Evolutionary conservation across 2,113 vertebrate genomes (phyloP).

Genomic region (Spheniscus mendiculus): DNA sequence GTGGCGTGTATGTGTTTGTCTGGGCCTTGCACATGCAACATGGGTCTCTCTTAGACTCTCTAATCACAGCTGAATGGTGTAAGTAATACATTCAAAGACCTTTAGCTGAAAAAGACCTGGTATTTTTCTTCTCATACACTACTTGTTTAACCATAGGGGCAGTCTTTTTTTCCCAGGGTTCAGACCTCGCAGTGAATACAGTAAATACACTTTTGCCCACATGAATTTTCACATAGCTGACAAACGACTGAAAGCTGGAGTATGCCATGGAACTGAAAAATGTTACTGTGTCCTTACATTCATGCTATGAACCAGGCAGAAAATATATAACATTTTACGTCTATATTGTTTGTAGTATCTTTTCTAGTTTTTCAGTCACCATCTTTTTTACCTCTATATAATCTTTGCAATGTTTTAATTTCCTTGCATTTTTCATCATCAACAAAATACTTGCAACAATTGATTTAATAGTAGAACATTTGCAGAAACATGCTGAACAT

Average conservation of each 20-base stretch:
- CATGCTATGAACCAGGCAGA: not conserved
- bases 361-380: not conserved
- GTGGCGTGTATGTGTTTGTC: not conserved
- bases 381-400: not conserved
- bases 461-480: not conserved
- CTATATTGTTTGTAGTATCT: not conserved
- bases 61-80: not conserved
- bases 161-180: not conserved
- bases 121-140: not conserved
- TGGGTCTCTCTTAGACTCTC: not conserved
- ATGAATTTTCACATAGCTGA: not conserved
- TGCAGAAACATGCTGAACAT: not conserved
- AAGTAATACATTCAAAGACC: not conserved
- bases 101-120: not conserved
- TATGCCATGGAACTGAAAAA: not conserved
- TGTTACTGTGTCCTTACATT: not conserved
- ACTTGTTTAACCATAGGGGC: not conserved
- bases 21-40: not conserved
- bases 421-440: not conserved
- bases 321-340: not conserved
- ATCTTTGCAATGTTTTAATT: not conserved
- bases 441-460: not conserved
- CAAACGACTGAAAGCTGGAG: not conserved
- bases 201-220: not conserved
- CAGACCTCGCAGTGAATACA: not conserved